Percentiles rank a stretch among this genome's conserved stretches.
Conservation (phyloP, 2,888 invertebrate species). For the Arctia plantaginis region DNA sequence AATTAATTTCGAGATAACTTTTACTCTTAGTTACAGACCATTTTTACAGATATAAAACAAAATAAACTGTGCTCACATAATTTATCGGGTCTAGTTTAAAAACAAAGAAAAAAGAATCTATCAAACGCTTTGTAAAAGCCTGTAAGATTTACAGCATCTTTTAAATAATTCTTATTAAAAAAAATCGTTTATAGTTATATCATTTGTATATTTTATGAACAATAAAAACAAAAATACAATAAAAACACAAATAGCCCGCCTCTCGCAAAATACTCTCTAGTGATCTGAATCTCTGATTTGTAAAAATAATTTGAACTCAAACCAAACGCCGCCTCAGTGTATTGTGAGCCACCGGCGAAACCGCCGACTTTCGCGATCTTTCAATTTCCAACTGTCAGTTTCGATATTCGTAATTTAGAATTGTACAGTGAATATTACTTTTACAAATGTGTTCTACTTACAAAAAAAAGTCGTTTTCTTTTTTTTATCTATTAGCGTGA, state of each 20-base stretch:
- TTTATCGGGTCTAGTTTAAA: not conserved
- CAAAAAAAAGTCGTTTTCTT: not conserved
- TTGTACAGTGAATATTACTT: conserved; percentile 5
- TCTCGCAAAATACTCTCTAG: conserved; percentile 52
- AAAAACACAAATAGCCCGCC: conserved; percentile 37
- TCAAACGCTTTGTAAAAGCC: not conserved
- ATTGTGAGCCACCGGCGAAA: conserved; percentile 61
- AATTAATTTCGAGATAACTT: no score
- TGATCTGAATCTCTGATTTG: no score
- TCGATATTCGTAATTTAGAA: conserved; percentile 15
- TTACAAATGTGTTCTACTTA: not conserved
- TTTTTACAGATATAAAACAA: not conserved
- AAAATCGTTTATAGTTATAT: conserved; percentile 16
- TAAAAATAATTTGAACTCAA: conserved; percentile 68
- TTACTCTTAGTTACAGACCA: no score
- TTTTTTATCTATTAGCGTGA: not conserved
- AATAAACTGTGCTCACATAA: not conserved
- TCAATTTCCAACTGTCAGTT: conserved; percentile 47
- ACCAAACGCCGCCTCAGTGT: conserved; percentile 60
- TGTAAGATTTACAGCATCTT: not conserved
- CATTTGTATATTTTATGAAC: conserved; percentile 38
- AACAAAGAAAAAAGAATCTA: not conserved
- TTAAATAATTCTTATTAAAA: not conserved
- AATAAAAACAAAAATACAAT: conserved; percentile 33
- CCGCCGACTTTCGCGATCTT: conserved; percentile 52